phyloP scores from a whole-genome alignment of 2,888 invertebrate genomes.

The Perizoma flavofasciatum region DNA sequence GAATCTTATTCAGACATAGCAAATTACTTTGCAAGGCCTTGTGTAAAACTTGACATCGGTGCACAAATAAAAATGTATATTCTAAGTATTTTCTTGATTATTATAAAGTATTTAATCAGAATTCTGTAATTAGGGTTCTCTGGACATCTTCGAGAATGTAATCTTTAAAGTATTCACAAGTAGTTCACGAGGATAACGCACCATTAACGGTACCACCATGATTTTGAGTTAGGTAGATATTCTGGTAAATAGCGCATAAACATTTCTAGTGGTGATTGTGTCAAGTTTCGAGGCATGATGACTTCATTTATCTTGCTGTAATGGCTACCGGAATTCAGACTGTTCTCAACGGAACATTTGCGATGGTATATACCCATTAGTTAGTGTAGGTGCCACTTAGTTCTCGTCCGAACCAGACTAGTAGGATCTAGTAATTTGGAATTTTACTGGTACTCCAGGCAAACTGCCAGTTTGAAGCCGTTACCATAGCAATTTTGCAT shows the following conservation, averaged over 20 bases:
- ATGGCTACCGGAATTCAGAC: slow-evolving; percentile 30
- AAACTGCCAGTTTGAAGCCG: slow-evolving; percentile 21
- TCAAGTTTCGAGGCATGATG: slow-evolving; percentile 27
- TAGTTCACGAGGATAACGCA: too few species aligned
- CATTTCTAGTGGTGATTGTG: slow-evolving; percentile 22
- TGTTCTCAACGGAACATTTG: slow-evolving; percentile 32
- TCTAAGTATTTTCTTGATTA: too few species aligned
- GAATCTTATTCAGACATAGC: too few species aligned
- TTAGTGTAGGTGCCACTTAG: slow-evolving; percentile 32
- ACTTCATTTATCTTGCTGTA: slow-evolving; percentile 26
- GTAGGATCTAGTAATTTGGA: slow-evolving; percentile 24
- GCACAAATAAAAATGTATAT: too few species aligned
- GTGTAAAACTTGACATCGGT: too few species aligned
- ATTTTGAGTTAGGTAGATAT: slow-evolving; percentile 5
- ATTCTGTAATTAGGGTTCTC: too few species aligned
- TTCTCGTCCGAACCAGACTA: slow-evolving; percentile 22
- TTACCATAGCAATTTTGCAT: slow-evolving; percentile 23
- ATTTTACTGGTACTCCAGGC: slow-evolving; percentile 25
- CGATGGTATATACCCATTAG: slow-evolving; percentile 31
- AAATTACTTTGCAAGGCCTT: too few species aligned
- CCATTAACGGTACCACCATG: neutral
- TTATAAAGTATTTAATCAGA: too few species aligned
- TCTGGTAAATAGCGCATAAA: slow-evolving; percentile 8
- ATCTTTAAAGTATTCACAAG: too few species aligned
- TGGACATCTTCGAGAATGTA: too few species aligned